These are phyloP conservation scores for Potamilus streckersoni DNA, from an alignment of 1,140 invertebrate species.

Conservation along the genomic window DNA sequence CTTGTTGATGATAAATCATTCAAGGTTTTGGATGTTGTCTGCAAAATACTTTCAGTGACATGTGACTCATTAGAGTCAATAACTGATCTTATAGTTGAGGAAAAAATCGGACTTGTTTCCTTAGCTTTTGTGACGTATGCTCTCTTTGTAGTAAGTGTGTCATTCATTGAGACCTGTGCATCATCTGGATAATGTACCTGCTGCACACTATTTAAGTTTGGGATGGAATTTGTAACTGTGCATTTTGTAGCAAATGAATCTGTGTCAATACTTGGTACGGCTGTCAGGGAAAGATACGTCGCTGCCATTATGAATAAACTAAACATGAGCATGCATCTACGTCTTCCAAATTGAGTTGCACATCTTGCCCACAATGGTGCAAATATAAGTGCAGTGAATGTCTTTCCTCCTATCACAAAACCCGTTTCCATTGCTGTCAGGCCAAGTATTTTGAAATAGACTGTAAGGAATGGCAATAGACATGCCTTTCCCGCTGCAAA, in stretches of 20 bases:
- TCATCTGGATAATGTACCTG: too few relatives aligned
- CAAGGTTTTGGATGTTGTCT: too few relatives aligned
- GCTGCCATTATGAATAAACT: slow-evolving; percentile 57
- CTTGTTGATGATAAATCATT: too few relatives aligned
- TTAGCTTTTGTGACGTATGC: too few relatives aligned
- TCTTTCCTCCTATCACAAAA: slow-evolving; percentile 56
- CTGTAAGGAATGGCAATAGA: slow-evolving; percentile 61
- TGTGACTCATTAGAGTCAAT: too few relatives aligned
- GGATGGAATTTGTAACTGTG: too few relatives aligned
- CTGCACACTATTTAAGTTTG: too few relatives aligned
- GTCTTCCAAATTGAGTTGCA: slow-evolving; percentile 52
- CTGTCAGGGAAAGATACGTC: slow-evolving; percentile 51
- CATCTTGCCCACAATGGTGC: slow-evolving; percentile 61
- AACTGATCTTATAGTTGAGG: too few relatives aligned
- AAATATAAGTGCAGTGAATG: slow-evolving; percentile 56
- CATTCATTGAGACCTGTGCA: too few relatives aligned
- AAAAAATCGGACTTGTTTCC: too few relatives aligned
- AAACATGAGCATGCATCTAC: slow-evolving; percentile 53
- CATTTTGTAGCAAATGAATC: slow-evolving; percentile 21
- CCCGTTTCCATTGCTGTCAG: slow-evolving; percentile 59
- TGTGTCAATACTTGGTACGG: slow-evolving; percentile 36
- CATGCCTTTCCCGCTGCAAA: slow-evolving; percentile 60
- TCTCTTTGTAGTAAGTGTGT: too few relatives aligned
- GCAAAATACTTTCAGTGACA: too few relatives aligned
- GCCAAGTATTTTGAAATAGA: slow-evolving; percentile 60